A percentile compares a stretch with the other conserved stretches of the same genome.
Conservation (phyloP, 2,797 vertebrate genomes). For the Tarsius wallacei region DNA sequence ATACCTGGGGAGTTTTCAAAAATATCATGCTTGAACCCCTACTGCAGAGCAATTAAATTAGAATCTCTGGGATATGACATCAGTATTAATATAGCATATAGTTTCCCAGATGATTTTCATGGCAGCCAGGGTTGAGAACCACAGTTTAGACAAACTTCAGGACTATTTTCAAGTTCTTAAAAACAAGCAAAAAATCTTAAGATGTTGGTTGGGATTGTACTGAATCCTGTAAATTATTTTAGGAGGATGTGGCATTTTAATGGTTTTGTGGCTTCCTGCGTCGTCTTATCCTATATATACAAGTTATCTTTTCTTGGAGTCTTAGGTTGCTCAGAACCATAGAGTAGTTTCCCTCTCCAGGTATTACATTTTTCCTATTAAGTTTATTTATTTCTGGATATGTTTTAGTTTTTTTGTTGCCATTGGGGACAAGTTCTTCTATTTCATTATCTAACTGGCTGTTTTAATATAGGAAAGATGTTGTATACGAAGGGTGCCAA, state of each 20-base stretch:
- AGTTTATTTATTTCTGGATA: not conserved
- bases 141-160: not conserved
- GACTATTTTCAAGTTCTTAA: constrained; percentile 4
- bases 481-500: not conserved
- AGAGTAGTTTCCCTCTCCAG: not conserved
- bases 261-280: not conserved
- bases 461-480: constrained; percentile 20
- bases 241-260: not conserved
- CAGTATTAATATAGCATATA: not conserved
- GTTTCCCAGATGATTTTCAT: constrained; percentile 31
- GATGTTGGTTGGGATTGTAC: not conserved
- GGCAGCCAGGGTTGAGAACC: not conserved
- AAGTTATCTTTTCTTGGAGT: not conserved
- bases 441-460: constrained; percentile 23
- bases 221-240: constrained; percentile 38
- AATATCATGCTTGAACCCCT: not conserved
- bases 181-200: not conserved
- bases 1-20: not conserved
- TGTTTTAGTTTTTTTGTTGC: not conserved
- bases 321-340: not conserved
- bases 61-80: not conserved
- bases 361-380: not conserved
- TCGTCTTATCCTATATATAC: not conserved
- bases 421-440: constrained; percentile 31
- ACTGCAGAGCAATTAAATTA: not conserved